A percentile compares a stretch with the other conserved stretches of the same genome.
These are phyloP conservation scores for Pseudomugil gertrudae DNA, from an alignment of 2,797 vertebrate genomes.

Conservation along the genomic window DNA sequence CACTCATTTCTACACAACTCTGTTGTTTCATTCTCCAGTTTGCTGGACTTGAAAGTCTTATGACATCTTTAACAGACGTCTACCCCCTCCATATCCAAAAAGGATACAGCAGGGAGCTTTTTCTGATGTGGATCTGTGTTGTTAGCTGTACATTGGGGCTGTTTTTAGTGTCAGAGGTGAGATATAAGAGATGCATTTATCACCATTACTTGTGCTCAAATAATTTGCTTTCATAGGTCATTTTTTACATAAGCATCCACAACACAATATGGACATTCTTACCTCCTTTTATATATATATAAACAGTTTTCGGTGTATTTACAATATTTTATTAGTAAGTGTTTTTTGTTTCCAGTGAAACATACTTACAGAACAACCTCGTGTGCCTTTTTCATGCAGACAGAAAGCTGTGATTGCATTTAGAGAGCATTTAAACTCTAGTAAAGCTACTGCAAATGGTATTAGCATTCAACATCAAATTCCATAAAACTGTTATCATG, in stretches of 20 bases:
- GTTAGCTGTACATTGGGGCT: conserved; percentile 83
- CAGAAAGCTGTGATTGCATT: too few relatives aligned
- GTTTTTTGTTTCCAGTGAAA: not conserved
- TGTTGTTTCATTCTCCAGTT: conserved; percentile 77
- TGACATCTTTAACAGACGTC: conserved; percentile 87
- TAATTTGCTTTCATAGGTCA: not conserved
- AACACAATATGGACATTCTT: not conserved
- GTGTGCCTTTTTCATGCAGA: too few relatives aligned
- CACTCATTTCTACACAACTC: not conserved
- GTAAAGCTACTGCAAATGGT: too few relatives aligned
- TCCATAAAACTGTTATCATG: too few relatives aligned
- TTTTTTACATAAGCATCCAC: not conserved
- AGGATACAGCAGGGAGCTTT: conserved; percentile 83
- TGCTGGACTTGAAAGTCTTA: conserved; percentile 89
- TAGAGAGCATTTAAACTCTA: too few relatives aligned
- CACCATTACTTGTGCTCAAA: not conserved
- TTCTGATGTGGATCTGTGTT: conserved; percentile 80
- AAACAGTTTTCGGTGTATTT: too few relatives aligned
- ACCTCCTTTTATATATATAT: too few relatives aligned
- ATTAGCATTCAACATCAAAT: too few relatives aligned
- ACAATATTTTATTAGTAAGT: not conserved
- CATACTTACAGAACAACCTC: too few relatives aligned
- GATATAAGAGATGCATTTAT: too few relatives aligned
- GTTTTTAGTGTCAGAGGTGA: conserved; percentile 87
- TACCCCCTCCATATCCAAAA: conserved; percentile 83